A percentile compares a stretch with the other conserved stretches of the same genome.
Conservation (phyloP, 1,140 invertebrate genomes). For the Vollenhovia emeryi region DNA sequence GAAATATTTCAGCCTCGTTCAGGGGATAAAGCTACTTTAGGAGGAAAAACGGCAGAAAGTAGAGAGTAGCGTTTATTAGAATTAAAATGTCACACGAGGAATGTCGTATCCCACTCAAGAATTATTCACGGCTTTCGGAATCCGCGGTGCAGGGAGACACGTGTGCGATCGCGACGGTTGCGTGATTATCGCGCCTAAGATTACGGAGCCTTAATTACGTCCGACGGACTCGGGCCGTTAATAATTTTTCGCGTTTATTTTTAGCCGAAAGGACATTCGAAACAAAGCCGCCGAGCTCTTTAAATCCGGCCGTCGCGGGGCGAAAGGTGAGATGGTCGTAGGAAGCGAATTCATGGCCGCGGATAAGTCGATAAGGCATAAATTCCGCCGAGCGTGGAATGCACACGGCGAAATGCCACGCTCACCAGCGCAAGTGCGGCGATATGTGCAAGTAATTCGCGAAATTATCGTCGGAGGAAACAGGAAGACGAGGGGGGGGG, state of each 20-base stretch:
- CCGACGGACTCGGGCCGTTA: conserved; percentile 4
- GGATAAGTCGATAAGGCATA: conserved; percentile 30
- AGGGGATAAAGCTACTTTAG: not conserved
- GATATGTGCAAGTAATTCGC: not conserved
- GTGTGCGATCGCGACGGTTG: not conserved
- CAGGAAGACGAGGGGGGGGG: not conserved
- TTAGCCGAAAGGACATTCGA: conserved; percentile 42
- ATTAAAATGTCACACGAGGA: conserved; percentile 34
- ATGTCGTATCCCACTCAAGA: not conserved
- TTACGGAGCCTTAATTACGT: conserved; percentile 15
- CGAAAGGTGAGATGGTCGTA: conserved; percentile 27
- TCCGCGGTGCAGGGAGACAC: not conserved
- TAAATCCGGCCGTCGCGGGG: conserved; percentile 12
- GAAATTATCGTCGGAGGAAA: not conserved
- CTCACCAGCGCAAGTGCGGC: not conserved
- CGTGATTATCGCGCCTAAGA: conserved; percentile 36
- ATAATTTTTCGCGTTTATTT: conserved; percentile 43
- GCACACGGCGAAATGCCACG: not conserved
- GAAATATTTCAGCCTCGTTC: not conserved
- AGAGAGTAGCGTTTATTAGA: not conserved
- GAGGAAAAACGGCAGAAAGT: not conserved
- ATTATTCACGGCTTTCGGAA: conserved; percentile 2
- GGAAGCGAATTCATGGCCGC: conserved; percentile 19
- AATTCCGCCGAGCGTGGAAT: conserved; percentile 30
- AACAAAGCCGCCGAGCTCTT: conserved; percentile 7